Evolutionary conservation across 2,113 vertebrate species (phyloP), one percentile per base, ranked within the genome.

Genomic region (Leucopsar rothschildi): DNA sequence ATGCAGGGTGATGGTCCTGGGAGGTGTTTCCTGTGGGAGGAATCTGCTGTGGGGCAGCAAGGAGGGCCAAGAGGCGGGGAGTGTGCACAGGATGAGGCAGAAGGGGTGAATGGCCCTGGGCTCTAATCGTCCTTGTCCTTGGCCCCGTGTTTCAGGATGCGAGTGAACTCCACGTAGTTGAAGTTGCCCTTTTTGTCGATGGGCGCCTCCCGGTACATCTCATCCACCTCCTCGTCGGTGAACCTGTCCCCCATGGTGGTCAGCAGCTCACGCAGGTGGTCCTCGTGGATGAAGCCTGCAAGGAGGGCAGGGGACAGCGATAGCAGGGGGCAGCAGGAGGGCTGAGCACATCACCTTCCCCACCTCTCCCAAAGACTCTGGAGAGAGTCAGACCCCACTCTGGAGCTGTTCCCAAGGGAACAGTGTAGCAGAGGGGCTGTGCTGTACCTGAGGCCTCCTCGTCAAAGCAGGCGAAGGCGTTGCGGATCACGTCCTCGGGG

Each of bases 121-220:
- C 64, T 90, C 95, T 98, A 97, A 96, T 98, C 98, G 1, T 98
- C 98, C 59, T 98, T 98, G 92, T 98, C 98, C 94, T 98, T 99
- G 97, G 99, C 99, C 0, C 99, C 99, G 0, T 99, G 99, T 94
- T 99, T 99, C 93, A 99, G 98, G 96, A 99, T 99, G 96, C 99
- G 99, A 53, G 99, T 99, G 98, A 99, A 99, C 97, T 99, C 99
- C 52, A 99, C 99, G 0, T 99, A 99, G 98, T 99, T 99, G 98
- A 99, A 99, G 97, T 99, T 99, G 97, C 99, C 99, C 96, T 99
- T 99, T 97, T 99, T 99, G 97, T 99, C 99, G 0, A 99, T 99
- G 91, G 99, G 99, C 0, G 99, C 99, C 96, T 99, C 99, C 3
- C 99, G 98, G 97, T 99, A 99, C 97, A 99, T 98, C 98, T 99